Evolutionary conservation across 2,113 vertebrate species (phyloP).

Genomic region (Triplophysa tibetana): DNA sequence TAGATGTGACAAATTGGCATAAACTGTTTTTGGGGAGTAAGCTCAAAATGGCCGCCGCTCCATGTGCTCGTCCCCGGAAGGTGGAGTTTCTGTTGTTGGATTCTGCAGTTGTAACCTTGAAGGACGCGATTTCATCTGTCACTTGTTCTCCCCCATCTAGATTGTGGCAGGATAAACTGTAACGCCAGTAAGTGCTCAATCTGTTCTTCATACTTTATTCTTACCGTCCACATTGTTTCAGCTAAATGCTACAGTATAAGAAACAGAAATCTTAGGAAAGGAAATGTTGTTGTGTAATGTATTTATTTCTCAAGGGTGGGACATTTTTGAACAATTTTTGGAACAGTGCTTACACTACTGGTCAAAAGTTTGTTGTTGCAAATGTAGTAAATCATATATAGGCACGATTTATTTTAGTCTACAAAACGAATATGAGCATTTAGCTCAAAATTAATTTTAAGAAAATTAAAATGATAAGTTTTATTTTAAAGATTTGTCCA

Average conservation of each 20-base stretch:
- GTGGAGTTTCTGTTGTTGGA: slow-evolving; percentile 97
- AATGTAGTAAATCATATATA: too few relatives aligned
- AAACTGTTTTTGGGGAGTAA: not conserved
- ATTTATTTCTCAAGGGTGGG: not conserved
- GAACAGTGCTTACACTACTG: too few relatives aligned
- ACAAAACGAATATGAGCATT: too few relatives aligned
- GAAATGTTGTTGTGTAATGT: not conserved
- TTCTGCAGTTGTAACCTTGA: slow-evolving; percentile 99
- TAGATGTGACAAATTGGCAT: not conserved
- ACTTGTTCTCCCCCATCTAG: slow-evolving; percentile 99
- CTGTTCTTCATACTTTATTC: slow-evolving; percentile 80
- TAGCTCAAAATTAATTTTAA: too few relatives aligned
- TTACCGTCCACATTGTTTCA: slow-evolving; percentile 61
- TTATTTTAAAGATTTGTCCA: not conserved
- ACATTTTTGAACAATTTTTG: too few relatives aligned
- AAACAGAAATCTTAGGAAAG: not conserved
- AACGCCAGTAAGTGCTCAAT: slow-evolving; percentile 99
- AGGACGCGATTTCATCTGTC: slow-evolving; percentile 99
- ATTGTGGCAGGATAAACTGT: slow-evolving; percentile 99
- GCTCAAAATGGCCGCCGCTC: slow-evolving; percentile 85
- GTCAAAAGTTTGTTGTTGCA: too few relatives aligned
- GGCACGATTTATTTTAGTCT: too few relatives aligned
- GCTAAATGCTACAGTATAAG: slow-evolving; percentile 52
- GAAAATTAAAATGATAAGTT: too few relatives aligned
- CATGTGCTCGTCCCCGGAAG: slow-evolving; percentile 99